Percentiles rank a stretch among this genome's conserved stretches.
These are phyloP conservation scores for Scomber scombrus DNA, from an alignment of 2,113 vertebrate species.

Conservation along the genomic window DNA sequence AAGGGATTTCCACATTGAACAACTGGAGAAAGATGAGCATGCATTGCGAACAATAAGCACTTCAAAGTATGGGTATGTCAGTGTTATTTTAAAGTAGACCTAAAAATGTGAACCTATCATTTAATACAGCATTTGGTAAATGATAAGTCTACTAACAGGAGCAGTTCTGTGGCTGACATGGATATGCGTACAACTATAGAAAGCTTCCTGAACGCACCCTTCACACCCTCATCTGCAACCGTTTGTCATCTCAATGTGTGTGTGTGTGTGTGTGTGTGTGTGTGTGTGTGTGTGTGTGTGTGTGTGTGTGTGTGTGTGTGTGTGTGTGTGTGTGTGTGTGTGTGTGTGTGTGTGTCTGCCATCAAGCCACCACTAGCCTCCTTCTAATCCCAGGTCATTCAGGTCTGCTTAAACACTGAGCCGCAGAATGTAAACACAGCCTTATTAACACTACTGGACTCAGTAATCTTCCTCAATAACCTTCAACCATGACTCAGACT, in stretches of 20 bases:
- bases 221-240: conserved; percentile 44
- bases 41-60: too few relatives aligned
- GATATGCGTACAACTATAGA: conserved; percentile 37
- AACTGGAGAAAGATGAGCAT: too few relatives aligned
- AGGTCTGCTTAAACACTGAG: conserved; percentile 73
- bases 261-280: not conserved
- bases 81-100: too few relatives aligned
- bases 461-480: conserved; percentile 65
- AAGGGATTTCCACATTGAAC: too few relatives aligned
- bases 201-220: conserved; percentile 40
- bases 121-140: conserved; percentile 1
- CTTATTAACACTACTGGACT: conserved; percentile 78
- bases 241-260: conserved; percentile 14
- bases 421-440: conserved; percentile 78
- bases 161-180: conserved; percentile 25
- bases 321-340: not conserved
- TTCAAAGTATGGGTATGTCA: too few relatives aligned
- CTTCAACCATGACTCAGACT: conserved; percentile 47
- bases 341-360: conserved; percentile 51
- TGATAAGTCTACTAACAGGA: conserved; percentile 13
- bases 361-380: conserved; percentile 57
- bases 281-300: conserved; percentile 21
- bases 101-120: too few relatives aligned
- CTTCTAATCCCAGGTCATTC: conserved; percentile 77
- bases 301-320: conserved; percentile 24